These are phyloP conservation scores for Danio aesculapii DNA, from an alignment of 2,797 vertebrate genomes.

Conservation along the genomic window DNA sequence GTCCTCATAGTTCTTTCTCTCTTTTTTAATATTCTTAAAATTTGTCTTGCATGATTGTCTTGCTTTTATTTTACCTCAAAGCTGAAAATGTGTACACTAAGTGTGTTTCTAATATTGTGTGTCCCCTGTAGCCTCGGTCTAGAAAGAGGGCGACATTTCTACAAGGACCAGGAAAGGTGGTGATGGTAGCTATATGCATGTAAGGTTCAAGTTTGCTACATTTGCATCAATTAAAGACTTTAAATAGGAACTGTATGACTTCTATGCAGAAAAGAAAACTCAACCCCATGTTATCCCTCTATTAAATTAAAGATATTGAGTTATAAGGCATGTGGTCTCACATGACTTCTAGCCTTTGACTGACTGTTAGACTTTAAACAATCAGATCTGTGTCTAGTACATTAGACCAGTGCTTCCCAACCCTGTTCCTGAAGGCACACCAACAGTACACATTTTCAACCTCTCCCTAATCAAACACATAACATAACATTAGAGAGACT, in stretches of 20 bases:
- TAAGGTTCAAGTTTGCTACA: constrained; percentile 77
- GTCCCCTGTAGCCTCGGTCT: constrained; percentile 87
- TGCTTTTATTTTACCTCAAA: neutral
- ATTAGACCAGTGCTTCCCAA: no score
- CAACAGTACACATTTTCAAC: no score
- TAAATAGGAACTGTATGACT: neutral
- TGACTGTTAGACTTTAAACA: neutral
- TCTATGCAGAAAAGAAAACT: neutral
- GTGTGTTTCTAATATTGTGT: neutral
- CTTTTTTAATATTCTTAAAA: neutral
- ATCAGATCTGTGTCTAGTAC: neutral
- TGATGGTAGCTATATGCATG: constrained; percentile 99
- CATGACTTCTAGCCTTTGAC: constrained; percentile 53
- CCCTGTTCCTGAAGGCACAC: no score
- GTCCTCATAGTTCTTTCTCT: neutral
- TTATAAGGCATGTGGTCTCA: constrained; percentile 75
- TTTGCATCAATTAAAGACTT: neutral
- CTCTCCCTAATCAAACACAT: no score
- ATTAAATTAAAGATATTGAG: constrained; percentile 76
- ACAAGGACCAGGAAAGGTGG: constrained; percentile 96
- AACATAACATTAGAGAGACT: no score
- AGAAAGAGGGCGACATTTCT: constrained; percentile 85
- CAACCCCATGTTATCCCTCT: neutral
- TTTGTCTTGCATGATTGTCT: neutral
- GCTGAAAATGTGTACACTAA: neutral